A percentile compares a stretch with the other conserved stretches of the same genome.
These are phyloP conservation scores for Lutraria lutraria DNA, from an alignment of 2,888 invertebrate species.

Conservation along the genomic window DNA sequence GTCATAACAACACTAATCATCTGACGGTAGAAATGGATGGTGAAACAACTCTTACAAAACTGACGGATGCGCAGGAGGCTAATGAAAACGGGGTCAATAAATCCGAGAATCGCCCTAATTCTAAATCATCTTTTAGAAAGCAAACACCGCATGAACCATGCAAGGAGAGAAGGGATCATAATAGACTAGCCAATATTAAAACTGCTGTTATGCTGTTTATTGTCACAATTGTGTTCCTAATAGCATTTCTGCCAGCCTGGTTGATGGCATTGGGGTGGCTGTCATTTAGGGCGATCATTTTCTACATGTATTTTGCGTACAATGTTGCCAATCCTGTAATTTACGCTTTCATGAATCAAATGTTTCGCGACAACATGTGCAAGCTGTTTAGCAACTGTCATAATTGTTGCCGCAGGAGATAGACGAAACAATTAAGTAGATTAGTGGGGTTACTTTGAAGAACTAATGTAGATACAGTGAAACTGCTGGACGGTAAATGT, in stretches of 20 bases:
- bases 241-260: conserved; percentile 85
- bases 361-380: conserved; percentile 83
- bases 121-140: conserved; percentile 45
- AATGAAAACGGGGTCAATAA: conserved; percentile 68
- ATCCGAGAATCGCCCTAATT: conserved; percentile 52
- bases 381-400: conserved; percentile 56
- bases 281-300: conserved; percentile 77
- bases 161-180: conserved; percentile 71
- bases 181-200: conserved; percentile 82
- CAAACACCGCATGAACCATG: conserved; percentile 26
- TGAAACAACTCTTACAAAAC: conserved; percentile 50
- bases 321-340: conserved; percentile 86
- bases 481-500: neutral
- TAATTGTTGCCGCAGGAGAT: conserved; percentile 3
- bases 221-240: conserved; percentile 84
- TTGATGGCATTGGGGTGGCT: conserved; percentile 81
- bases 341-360: conserved; percentile 86
- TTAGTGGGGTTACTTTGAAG: neutral
- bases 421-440: neutral
- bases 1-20: conserved; percentile 36
- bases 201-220: conserved; percentile 86
- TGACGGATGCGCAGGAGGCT: conserved; percentile 48
- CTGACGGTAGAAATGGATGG: conserved; percentile 62
- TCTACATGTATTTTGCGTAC: conserved; percentile 85
- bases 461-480: neutral